These are phyloP conservation scores for Galago senegalensis DNA, from an alignment of 2,797 vertebrate genomes.

Conservation along the genomic window DNA sequence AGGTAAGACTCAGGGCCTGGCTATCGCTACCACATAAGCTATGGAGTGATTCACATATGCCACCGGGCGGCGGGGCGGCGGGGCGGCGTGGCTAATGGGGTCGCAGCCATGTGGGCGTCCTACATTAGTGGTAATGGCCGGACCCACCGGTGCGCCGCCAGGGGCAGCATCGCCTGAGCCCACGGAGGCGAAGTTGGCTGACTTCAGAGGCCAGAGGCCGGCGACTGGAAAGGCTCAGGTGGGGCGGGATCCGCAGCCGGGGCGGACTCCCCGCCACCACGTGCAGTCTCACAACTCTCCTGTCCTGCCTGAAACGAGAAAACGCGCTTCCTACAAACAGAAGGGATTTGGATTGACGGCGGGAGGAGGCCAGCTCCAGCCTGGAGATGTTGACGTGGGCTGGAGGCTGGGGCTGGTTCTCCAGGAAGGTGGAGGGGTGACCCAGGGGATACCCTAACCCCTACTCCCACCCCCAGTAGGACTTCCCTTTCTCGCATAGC, in stretches of 20 bases:
- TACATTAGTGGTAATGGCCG: not conserved
- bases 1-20: slow-evolving; percentile 36
- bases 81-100: not conserved
- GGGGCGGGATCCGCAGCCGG: no score
- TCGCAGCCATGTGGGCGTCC: not conserved
- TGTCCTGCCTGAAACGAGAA: slow-evolving; percentile 24
- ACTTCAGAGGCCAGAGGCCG: fast-evolving
- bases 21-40: not conserved
- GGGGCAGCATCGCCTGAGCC: not conserved
- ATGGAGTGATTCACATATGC: not conserved
- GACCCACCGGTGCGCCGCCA: not conserved
- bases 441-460: not conserved
- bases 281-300: not conserved
- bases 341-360: not conserved
- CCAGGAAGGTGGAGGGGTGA: no score
- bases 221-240: not conserved
- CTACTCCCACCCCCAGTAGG: not conserved
- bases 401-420: not conserved
- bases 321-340: not conserved
- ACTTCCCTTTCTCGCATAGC: not conserved
- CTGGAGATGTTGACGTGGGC: not conserved
- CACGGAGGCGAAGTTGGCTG: not conserved
- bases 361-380: not conserved
- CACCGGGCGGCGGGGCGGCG: not conserved
- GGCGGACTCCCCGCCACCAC: not conserved